A percentile compares a stretch with the other conserved stretches of the same genome.
These are phyloP conservation scores for Leptinotarsa tumamoca DNA, from an alignment of 2,888 invertebrate genomes.

Conservation along the genomic window DNA sequence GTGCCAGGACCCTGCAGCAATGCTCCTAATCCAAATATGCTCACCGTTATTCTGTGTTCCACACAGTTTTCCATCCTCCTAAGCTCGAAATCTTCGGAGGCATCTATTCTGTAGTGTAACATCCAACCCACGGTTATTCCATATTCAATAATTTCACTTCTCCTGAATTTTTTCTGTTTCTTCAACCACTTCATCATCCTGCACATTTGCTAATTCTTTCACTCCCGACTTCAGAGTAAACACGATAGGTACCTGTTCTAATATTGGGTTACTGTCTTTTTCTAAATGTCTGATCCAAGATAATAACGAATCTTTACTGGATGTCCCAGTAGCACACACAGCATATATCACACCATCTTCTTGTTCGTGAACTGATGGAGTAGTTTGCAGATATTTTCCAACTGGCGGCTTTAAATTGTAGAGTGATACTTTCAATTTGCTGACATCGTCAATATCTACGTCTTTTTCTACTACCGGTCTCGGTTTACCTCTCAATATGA, in stretches of 20 bases:
- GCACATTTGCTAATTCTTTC: slow-evolving; percentile 59
- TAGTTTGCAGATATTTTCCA: slow-evolving; percentile 60
- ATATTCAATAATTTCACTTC: slow-evolving; percentile 18
- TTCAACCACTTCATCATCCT: slow-evolving; percentile 29
- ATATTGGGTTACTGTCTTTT: slow-evolving; percentile 77
- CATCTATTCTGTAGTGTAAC: too few species aligned
- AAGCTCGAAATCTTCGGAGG: too few species aligned
- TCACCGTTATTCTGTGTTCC: slow-evolving; percentile 2
- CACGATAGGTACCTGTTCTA: slow-evolving; percentile 83
- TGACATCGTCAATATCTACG: slow-evolving; percentile 80
- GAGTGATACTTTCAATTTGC: slow-evolving; percentile 73
- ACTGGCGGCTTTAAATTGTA: slow-evolving; percentile 66
- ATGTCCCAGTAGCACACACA: slow-evolving; percentile 91
- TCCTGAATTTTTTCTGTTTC: slow-evolving; percentile 25
- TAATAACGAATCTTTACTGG: slow-evolving; percentile 90
- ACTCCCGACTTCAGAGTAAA: slow-evolving; percentile 81
- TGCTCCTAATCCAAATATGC: slow-evolving; percentile 3
- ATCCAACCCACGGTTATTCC: not conserved
- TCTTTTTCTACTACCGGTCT: slow-evolving; percentile 67
- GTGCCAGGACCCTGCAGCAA: too few species aligned
- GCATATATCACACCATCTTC: slow-evolving; percentile 90
- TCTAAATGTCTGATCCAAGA: slow-evolving; percentile 91
- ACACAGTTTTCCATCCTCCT: not conserved
- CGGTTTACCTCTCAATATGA: slow-evolving; percentile 81
- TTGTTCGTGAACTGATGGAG: slow-evolving; percentile 88